Percentiles rank a stretch among this genome's conserved stretches.
Evolutionary conservation across 1,140 invertebrate species (phyloP).

Genomic region (Bombus picipes): DNA sequence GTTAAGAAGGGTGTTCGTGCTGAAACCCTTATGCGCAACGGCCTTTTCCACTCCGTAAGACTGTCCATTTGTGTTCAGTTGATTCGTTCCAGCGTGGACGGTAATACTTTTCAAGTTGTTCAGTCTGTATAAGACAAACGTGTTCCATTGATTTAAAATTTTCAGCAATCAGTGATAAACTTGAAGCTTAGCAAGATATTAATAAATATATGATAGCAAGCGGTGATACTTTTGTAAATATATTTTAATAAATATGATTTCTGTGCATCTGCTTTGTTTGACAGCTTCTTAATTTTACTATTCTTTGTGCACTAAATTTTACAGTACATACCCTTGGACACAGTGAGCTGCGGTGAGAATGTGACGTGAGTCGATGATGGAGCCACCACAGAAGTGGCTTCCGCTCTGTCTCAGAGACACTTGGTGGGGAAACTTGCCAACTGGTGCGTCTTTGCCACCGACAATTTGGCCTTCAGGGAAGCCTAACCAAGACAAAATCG

Average conservation of each 20-base stretch:
- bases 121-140: background rate
- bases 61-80: constrained; percentile 60
- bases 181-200: background rate
- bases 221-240: background rate
- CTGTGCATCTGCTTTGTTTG: background rate
- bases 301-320: too few species aligned
- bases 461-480: constrained; percentile 56
- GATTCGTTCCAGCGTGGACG: constrained; percentile 71
- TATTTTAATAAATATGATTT: background rate
- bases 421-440: constrained; percentile 81
- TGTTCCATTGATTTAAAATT: background rate
- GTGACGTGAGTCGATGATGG: constrained; percentile 82
- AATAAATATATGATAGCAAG: background rate
- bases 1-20: constrained; percentile 68
- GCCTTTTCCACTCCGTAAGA: constrained; percentile 70
- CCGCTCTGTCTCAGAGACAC: constrained; percentile 77
- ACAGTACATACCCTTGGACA: constrained; percentile 67
- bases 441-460: constrained; percentile 66
- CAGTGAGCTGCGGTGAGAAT: constrained; percentile 85
- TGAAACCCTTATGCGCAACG: constrained; percentile 76
- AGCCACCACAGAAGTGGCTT: constrained; percentile 83
- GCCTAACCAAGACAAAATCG: background rate
- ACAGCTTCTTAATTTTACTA: too few species aligned
- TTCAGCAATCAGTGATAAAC: background rate
- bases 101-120: constrained; percentile 12